phyloP scores from a whole-genome alignment of 2,113 vertebrate genomes.

The Erythrocercus mccallii region DNA sequence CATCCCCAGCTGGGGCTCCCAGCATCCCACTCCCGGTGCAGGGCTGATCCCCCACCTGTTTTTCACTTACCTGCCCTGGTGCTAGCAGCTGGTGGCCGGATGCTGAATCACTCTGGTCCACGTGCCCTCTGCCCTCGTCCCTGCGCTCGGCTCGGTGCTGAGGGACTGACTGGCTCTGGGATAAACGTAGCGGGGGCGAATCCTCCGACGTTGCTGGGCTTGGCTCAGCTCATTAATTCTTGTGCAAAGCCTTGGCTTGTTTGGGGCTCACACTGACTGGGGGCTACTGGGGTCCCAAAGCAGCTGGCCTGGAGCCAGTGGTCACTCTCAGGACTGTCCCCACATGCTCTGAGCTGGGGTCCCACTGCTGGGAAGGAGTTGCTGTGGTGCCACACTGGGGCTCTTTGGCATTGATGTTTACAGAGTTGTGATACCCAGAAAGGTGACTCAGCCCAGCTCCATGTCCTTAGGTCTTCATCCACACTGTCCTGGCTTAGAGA shows the following conservation, averaged over 20 bases:
- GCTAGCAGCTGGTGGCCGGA: neutral
- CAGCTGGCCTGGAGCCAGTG: neutral
- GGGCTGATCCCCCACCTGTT: neutral
- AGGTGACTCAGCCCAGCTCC: neutral
- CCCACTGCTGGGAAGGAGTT: accelerated
- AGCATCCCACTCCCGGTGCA: accelerated
- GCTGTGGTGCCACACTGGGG: accelerated
- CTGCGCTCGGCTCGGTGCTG: neutral
- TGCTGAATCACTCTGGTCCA: neutral
- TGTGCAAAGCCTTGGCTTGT: neutral
- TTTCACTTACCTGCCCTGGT: neutral
- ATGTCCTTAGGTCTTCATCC: accelerated
- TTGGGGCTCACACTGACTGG: accelerated
- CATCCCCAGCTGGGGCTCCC: neutral
- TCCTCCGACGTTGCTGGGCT: neutral
- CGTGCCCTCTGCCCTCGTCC: accelerated
- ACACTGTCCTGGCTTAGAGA: neutral
- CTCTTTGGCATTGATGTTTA: neutral
- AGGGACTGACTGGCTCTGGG: neutral
- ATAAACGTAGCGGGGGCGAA: neutral
- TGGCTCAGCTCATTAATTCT: neutral
- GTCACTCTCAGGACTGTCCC: neutral
- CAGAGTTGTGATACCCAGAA: accelerated
- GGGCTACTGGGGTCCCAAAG: neutral
- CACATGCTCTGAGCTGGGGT: accelerated